Base-by-base conservation (phyloP, 2,113 vertebrate genomes). In the Progne subis region DNA sequence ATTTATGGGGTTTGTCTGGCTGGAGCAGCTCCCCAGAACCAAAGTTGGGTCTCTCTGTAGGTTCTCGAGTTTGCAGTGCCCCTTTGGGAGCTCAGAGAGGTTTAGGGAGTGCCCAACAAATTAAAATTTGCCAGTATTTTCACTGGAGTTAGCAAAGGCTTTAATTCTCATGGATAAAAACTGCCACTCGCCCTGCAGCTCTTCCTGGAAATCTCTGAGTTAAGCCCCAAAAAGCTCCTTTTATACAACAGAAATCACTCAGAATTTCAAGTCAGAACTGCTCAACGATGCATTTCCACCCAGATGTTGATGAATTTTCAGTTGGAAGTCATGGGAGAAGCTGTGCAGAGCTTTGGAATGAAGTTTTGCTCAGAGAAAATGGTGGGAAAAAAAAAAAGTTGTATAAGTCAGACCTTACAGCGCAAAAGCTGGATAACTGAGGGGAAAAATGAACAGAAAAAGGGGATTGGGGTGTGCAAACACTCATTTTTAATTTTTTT, bases 391-490 rank as follows among this genome's bases (percentile, higher is more conserved):
- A 56, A 11, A 28, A 52, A 1, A 9, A 43, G 14, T 20, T 52
- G 8, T 28, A 0, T 7, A 68, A 68, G 19, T 52, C 59, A 68
- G 59, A 63, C 3, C 25, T 43, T 28, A 6, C 1, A 63, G 70
- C n/a, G 31, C 12, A 31, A 68, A 82, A 78, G 4, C 8, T 78
- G 71, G 4, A 17, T 31, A 63, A 15, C 4, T 52, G 37, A 72
- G 43, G 55, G 52, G 5, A 0, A 18, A 70, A 82, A 47, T 16
- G 13, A 29, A 15, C 79, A 46, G 31, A 4, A 59, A 31, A 31
- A 3, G 8, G 8, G 4, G 20, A 2, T 6, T 63, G 2, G 8
- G 6, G 1, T 14, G 9, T 46, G 55, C 6, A 57, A 63, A 64
- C 29, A 24, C 6, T 72, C 5, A 7, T 20, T 71, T 25, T 21